Evolutionary conservation across 2,888 invertebrate species (phyloP), one percentile per base, ranked within the genome.

Genomic region (Tachina grossa): DNA sequence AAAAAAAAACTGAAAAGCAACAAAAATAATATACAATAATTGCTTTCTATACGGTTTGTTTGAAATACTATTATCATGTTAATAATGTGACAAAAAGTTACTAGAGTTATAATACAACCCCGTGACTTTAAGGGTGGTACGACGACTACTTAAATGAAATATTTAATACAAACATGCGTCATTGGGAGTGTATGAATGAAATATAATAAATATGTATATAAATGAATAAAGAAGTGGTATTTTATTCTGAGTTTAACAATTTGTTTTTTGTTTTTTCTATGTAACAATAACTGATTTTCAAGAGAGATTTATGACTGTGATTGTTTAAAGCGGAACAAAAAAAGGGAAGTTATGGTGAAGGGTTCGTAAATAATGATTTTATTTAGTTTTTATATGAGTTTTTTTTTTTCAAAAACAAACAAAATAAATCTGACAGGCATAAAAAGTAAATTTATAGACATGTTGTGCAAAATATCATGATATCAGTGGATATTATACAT

Each of bases 41-140:
- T 71, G 75, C 59, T 63, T 69, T 71, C 47, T 41, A 63, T 83
- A 31, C 63, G 75, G 76, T 71, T 76, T 76, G 84, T 84, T 76
- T 63, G 59, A 39, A 71, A 84, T 72, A 59, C 76, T 76, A 66
- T 84, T 84, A 76, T 84, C 65, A 84, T 84, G 84, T 77, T 81
- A 81, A 84, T 81, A 84, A 81, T 81, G 72, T 59, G 45, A 68
- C 77, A 66, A 80, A 82, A 75, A 66, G 68, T 80, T 80, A 31
- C 41, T n/a, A 80, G 39, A 66, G 22, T 43, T 55, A 19, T 39
- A 22, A 72, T 77, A 45, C 31, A 4, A 72, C n/a, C 16, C 55
- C 63, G 19, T 47, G 61, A 51, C 59, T 75, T 74, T 63, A 75
- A 14, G 79, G 75, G 79, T 84, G 55, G 74, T n/a, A n/a, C n/a